Evolutionary conservation across 2,797 vertebrate species (phyloP).

Genomic region (Huso huso): DNA sequence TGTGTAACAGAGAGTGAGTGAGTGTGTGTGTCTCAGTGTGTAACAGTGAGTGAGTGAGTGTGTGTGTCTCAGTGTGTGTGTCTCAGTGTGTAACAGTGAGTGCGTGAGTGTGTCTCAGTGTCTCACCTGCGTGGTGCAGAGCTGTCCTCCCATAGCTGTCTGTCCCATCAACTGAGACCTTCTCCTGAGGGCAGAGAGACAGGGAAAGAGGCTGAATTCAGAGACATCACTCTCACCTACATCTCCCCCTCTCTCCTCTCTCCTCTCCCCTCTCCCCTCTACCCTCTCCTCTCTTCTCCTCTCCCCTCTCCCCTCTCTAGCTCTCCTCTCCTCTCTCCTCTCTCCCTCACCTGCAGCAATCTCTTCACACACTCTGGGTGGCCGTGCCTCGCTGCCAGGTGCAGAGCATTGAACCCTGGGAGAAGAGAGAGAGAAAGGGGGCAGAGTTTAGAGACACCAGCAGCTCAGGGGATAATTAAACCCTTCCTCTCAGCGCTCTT

Average conservation of each 20-base stretch:
- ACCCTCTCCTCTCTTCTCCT: constrained; percentile 21
- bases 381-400: constrained; percentile 80
- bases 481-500: no score
- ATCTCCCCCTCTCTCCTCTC: neutral
- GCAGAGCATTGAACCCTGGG: constrained; percentile 75
- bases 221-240: neutral
- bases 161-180: constrained; percentile 62
- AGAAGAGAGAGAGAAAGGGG: constrained; percentile 14
- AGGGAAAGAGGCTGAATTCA: constrained; percentile 6
- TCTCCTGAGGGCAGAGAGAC: constrained; percentile 55
- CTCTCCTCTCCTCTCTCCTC: constrained; percentile 29
- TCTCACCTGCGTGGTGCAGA: constrained; percentile 80
- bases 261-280: constrained; percentile 41
- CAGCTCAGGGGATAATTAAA: no score
- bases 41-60: constrained; percentile 4
- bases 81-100: constrained; percentile 20
- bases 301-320: no score
- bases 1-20: neutral
- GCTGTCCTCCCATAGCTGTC: constrained; percentile 77
- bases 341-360: constrained; percentile 75
- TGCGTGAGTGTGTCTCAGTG: neutral
- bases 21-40: constrained; percentile 11
- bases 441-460: no score
- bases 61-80: constrained; percentile 14
- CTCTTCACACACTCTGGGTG: constrained; percentile 81